Base-by-base conservation (phyloP, 2,797 vertebrate species). In the Rhinella marina region DNA sequence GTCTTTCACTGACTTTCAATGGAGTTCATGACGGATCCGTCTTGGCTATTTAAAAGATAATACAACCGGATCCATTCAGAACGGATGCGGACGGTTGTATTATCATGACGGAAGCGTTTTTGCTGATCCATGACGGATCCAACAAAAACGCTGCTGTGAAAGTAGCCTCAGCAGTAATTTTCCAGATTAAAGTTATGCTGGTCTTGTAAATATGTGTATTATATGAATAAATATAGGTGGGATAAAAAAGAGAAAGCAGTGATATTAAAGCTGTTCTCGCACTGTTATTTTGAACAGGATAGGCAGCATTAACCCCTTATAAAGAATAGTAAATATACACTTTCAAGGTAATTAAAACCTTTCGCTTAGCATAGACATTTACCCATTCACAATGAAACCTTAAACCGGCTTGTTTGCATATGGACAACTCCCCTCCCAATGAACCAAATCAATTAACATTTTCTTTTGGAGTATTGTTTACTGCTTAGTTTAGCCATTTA, bases 131-230 rank as follows among this genome's bases (percentile, higher is more conserved):
- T n/a, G n/a, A n/a, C n/a, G n/a, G n/a, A n/a, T n/a, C n/a, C n/a
- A n/a, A n/a, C n/a, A n/a, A n/a, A n/a, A n/a, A n/a, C n/a, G n/a
- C n/a, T n/a, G n/a, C n/a, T n/a, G n/a, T n/a, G n/a, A n/a, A n/a
- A n/a, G n/a, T n/a, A n/a, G n/a, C n/a, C n/a, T n/a, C n/a, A n/a
- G 2, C 10, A 12, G 1, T 1, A 2, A 27, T 1, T 29, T 16
- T 68, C 13, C 25, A 29, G 41, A 41, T 41, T 41, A 41, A 41
- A 41, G 41, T 41, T 41, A 41, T 41, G 32, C 32, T 5, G 41
- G n/a, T n/a, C n/a, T 41, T 41, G 41, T 41, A 41, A 41, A 41
- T 41, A 6, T 41, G 41, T 41, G 7, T 41, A 41, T 41, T 41
- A 41, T 41, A 5, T 41, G 41, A 41, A 41, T 41, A 3, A 32